These are phyloP conservation scores for Lutraria lutraria DNA, from an alignment of 2,888 invertebrate genomes.

Conservation along the genomic window DNA sequence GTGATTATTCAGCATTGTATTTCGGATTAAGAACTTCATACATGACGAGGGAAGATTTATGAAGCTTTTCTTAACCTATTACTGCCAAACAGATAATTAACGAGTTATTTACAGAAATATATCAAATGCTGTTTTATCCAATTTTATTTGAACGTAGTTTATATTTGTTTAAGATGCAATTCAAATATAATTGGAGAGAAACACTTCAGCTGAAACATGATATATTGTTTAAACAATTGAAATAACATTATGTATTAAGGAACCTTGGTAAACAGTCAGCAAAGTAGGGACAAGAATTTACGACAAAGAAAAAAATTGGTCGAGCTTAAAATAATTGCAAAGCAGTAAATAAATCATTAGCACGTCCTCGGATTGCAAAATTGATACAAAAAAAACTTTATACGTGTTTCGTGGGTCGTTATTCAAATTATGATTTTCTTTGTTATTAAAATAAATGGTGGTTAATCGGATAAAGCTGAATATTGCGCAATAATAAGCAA, in stretches of 20 bases:
- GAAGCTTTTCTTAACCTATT: neutral
- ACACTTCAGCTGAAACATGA: slow-evolving; percentile 2
- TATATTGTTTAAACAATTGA: slow-evolving; percentile 21
- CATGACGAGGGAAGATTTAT: neutral
- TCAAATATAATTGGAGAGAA: slow-evolving; percentile 23
- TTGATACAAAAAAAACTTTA: too few species aligned
- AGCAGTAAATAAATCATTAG: neutral
- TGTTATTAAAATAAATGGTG: too few species aligned
- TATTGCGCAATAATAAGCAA: too few species aligned
- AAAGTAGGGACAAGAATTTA: neutral
- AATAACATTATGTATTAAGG: neutral
- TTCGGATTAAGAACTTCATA: neutral
- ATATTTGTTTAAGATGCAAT: slow-evolving; percentile 3
- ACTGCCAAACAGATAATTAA: neutral
- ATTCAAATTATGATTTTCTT: neutral
- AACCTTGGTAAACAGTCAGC: neutral
- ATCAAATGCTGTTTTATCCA: neutral
- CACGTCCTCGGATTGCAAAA: neutral
- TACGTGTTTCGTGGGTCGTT: too few species aligned
- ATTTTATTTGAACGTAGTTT: neutral
- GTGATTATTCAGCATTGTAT: neutral
- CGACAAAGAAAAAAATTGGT: neutral
- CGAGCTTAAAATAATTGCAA: neutral
- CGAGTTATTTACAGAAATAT: neutral
- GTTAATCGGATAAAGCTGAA: too few species aligned